phyloP scores from a whole-genome alignment of 1,140 invertebrate species.

The Asbolus verrucosus region DNA sequence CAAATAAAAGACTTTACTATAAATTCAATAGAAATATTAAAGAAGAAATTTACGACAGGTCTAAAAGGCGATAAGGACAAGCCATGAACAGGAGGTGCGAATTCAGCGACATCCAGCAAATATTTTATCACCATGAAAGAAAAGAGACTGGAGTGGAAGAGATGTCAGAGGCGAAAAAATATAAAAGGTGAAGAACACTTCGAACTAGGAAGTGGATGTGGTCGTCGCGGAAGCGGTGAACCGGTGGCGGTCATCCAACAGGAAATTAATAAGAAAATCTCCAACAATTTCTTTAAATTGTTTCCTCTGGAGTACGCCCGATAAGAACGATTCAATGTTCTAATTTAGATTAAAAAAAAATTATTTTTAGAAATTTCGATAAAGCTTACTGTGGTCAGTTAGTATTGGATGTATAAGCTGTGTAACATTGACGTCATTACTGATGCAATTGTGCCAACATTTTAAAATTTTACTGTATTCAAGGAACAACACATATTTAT shows the following conservation, averaged over 20 bases:
- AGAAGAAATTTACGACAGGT: slow-evolving; percentile 11
- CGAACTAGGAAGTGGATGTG: slow-evolving; percentile 14
- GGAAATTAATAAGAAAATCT: background rate
- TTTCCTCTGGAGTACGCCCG: too few species aligned
- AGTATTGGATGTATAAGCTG: too few species aligned
- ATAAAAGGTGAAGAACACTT: slow-evolving; percentile 8
- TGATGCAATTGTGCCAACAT: too few species aligned
- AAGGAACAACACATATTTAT: too few species aligned
- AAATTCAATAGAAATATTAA: background rate
- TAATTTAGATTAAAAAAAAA: too few species aligned
- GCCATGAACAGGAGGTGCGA: slow-evolving; percentile 6
- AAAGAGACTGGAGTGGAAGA: slow-evolving; percentile 22
- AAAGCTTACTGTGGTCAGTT: too few species aligned
- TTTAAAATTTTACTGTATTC: too few species aligned
- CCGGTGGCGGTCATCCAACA: background rate
- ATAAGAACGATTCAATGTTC: too few species aligned
- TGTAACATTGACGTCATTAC: too few species aligned
- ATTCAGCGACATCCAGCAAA: slow-evolving; percentile 21
- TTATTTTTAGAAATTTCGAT: too few species aligned
- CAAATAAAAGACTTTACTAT: background rate
- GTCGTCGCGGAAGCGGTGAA: background rate
- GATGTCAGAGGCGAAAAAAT: slow-evolving; percentile 7
- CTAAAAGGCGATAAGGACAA: background rate
- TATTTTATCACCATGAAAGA: slow-evolving; percentile 19
- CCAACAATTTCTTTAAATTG: background rate